These are phyloP conservation scores for Anoura caudifer DNA, from an alignment of 2,113 vertebrate species.

Conservation along the genomic window DNA sequence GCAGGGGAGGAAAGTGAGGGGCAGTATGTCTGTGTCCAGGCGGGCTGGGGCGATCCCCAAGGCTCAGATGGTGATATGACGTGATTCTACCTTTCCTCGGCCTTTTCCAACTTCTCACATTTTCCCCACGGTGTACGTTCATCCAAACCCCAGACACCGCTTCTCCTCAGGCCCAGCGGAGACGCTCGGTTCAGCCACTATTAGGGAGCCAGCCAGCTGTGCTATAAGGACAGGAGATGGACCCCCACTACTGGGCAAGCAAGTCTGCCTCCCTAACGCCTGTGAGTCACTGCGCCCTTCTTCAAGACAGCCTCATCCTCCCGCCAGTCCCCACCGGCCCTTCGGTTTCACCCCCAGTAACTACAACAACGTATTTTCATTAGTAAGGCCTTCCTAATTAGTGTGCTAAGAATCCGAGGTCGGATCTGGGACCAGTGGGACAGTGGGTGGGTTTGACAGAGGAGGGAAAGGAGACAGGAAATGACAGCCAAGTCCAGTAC, in stretches of 20 bases:
- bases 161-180: neutral
- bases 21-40: neutral
- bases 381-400: neutral
- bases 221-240: neutral
- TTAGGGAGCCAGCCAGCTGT: neutral
- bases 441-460: neutral
- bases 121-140: neutral
- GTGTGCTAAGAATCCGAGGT: neutral
- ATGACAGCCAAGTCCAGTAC: neutral
- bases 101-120: neutral
- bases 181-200: neutral
- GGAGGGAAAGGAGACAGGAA: neutral
- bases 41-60: neutral
- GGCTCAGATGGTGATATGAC: neutral
- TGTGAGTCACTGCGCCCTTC: neutral
- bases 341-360: neutral
- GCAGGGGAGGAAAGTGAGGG: neutral
- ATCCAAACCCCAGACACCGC: neutral
- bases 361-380: neutral
- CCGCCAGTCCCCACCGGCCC: neutral
- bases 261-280: neutral
- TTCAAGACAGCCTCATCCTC: neutral
- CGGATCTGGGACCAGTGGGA: neutral
- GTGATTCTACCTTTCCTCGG: neutral
- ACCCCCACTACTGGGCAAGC: fast-evolving